Evolutionary conservation across 2,113 vertebrate genomes (phyloP).

Genomic region (Rousettus leschenaultii): DNA sequence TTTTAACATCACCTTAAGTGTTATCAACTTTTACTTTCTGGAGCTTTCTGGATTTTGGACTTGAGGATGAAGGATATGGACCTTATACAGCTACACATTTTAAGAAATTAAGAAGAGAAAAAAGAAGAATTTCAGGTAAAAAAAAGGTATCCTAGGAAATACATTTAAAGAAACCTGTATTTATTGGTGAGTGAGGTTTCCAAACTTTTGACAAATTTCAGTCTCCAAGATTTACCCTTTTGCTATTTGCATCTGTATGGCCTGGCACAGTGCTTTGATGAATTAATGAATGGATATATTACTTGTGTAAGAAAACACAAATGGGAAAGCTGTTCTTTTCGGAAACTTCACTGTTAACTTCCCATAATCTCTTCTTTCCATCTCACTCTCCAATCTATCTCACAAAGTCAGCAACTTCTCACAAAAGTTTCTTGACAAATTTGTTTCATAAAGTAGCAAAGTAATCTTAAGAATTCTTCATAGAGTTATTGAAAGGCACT

Average conservation of each 20-base stretch:
- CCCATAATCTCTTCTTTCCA: neutral
- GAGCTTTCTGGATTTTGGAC: neutral
- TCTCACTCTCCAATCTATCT: neutral
- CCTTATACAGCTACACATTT: neutral
- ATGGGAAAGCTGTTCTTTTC: neutral
- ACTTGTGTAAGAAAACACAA: neutral
- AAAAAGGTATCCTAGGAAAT: neutral
- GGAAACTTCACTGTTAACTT: neutral
- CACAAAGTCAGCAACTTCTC: neutral
- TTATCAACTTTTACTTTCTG: neutral
- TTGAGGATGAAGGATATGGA: neutral
- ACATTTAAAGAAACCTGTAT: neutral
- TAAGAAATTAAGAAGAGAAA: neutral
- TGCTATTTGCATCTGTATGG: neutral
- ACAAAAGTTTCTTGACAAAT: neutral
- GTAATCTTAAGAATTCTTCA: neutral
- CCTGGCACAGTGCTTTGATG: neutral
- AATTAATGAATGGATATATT: neutral
- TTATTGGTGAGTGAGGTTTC: neutral
- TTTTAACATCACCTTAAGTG: neutral
- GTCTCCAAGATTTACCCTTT: neutral
- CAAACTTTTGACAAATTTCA: neutral
- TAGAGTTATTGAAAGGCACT: neutral
- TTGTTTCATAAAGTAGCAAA: neutral
- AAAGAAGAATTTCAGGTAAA: neutral